Conservation (phyloP, 1,140 invertebrate species). For the Meloidogyne exigua region DNA sequence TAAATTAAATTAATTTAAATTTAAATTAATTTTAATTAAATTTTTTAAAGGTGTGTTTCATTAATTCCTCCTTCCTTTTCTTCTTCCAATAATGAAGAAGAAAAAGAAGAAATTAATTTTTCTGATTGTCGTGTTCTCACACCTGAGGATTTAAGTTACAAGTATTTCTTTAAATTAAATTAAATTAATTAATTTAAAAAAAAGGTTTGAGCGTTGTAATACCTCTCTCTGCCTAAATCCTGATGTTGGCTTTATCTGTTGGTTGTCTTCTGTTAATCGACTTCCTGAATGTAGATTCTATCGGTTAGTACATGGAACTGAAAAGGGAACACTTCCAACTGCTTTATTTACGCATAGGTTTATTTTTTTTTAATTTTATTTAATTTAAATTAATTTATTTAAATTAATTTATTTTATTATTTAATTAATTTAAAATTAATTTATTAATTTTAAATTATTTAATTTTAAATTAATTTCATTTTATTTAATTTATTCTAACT, state of each 20-base stretch:
- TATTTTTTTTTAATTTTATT: not conserved
- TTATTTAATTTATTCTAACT: too few species aligned
- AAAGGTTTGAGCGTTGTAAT: slow-evolving; percentile 36
- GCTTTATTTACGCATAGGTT: slow-evolving; percentile 33
- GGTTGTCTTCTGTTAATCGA: slow-evolving; percentile 82
- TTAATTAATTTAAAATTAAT: too few species aligned
- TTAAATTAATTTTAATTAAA: not conserved
- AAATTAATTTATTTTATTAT: too few species aligned
- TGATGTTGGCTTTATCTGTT: slow-evolving; percentile 73
- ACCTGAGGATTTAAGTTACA: slow-evolving; percentile 65
- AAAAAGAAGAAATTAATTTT: slow-evolving; percentile 48
- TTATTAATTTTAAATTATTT: too few species aligned
- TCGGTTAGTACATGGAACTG: slow-evolving; percentile 69
- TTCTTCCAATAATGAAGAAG: too few species aligned
- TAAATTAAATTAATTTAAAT: slow-evolving; percentile 22
- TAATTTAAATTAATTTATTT: not conserved
- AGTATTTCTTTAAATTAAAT: slow-evolving; percentile 48
- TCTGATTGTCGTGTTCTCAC: slow-evolving; percentile 63
- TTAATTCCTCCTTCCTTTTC: slow-evolving; percentile 61
- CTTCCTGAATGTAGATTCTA: slow-evolving; percentile 78
- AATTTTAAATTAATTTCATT: too few species aligned
- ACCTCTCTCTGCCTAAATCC: slow-evolving; percentile 45
- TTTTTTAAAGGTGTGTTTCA: slow-evolving; percentile 66
- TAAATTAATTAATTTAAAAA: slow-evolving; percentile 9
- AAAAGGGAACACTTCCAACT: slow-evolving; percentile 59